phyloP scores from a whole-genome alignment of 2,888 invertebrate genomes.

The Watsonalla cultraria region DNA sequence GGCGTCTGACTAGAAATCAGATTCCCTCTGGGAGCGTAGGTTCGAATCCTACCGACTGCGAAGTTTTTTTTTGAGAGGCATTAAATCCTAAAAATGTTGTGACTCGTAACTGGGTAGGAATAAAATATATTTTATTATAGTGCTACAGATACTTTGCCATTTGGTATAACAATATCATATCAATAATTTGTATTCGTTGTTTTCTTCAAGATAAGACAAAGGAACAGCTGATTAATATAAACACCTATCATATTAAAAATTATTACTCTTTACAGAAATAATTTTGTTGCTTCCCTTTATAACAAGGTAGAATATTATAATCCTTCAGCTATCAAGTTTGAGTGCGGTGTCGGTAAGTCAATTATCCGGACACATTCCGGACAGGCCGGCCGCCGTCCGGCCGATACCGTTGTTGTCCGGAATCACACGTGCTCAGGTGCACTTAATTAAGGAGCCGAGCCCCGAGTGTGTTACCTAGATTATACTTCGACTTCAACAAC shows the following conservation, averaged over 20 bases:
- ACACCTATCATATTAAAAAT: too few species aligned
- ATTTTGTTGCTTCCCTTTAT: not conserved
- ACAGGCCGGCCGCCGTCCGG: slow-evolving; percentile 7
- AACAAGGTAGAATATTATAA: not conserved
- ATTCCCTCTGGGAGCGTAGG: slow-evolving; percentile 94
- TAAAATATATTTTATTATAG: too few species aligned
- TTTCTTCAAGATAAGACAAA: too few species aligned
- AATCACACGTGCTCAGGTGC: slow-evolving; percentile 5
- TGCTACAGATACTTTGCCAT: too few species aligned
- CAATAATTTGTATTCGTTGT: too few species aligned
- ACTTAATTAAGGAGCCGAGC: not conserved
- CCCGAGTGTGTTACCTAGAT: not conserved
- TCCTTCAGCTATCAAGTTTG: not conserved
- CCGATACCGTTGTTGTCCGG: slow-evolving; percentile 21
- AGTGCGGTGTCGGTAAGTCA: slow-evolving; percentile 21
- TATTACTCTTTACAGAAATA: too few species aligned
- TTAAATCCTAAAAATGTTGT: not conserved
- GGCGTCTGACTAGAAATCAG: slow-evolving; percentile 93
- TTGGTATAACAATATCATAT: too few species aligned
- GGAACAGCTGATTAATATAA: too few species aligned
- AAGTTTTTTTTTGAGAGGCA: slow-evolving; percentile 14
- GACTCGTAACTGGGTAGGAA: not conserved
- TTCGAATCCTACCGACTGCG: slow-evolving; percentile 93
- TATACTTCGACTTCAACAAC: not conserved
- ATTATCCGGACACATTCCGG: slow-evolving; percentile 21